Conservation (phyloP, 2,888 invertebrate species). For the Tachystola acroxantha region DNA sequence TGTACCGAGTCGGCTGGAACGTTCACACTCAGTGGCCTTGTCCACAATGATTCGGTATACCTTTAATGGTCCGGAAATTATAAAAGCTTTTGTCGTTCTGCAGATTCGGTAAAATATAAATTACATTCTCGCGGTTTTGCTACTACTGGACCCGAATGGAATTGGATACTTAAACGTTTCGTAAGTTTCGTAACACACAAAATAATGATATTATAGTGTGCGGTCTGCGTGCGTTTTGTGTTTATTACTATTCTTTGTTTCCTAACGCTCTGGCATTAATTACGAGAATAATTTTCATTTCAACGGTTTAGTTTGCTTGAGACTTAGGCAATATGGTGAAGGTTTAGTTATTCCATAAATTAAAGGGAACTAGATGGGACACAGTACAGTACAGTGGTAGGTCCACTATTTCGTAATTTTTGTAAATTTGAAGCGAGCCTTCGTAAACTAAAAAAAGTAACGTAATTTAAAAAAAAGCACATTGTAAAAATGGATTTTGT, state of each 20-base stretch:
- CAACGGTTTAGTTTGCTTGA: not conserved
- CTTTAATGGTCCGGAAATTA: slow-evolving; percentile 68
- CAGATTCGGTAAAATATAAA: slow-evolving; percentile 39
- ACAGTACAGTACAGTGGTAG: not conserved
- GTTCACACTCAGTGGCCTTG: slow-evolving; percentile 62
- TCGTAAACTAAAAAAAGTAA: too few relatives aligned
- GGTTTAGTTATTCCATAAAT: too few relatives aligned
- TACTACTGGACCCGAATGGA: slow-evolving; percentile 23
- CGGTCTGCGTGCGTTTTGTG: slow-evolving; percentile 14
- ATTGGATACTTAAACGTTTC: slow-evolving; percentile 42
- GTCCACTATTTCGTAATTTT: not conserved
- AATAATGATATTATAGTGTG: slow-evolving; percentile 21
- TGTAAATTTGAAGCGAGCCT: too few relatives aligned
- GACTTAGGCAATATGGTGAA: not conserved
- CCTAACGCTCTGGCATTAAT: slow-evolving; percentile 1
- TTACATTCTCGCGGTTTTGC: slow-evolving; percentile 34
- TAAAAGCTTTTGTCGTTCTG: slow-evolving; percentile 48
- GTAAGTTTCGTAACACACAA: slow-evolving; percentile 24
- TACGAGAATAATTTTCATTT: slow-evolving; percentile 1
- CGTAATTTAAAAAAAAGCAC: too few relatives aligned
- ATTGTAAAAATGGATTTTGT: too few relatives aligned
- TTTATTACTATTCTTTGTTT: slow-evolving; percentile 6
- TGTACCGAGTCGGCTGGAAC: slow-evolving; percentile 37
- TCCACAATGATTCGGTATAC: slow-evolving; percentile 46
- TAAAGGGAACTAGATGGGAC: too few relatives aligned